Conservation (phyloP, 2,113 vertebrate genomes). For the Hydrolagus affinis region DNA sequence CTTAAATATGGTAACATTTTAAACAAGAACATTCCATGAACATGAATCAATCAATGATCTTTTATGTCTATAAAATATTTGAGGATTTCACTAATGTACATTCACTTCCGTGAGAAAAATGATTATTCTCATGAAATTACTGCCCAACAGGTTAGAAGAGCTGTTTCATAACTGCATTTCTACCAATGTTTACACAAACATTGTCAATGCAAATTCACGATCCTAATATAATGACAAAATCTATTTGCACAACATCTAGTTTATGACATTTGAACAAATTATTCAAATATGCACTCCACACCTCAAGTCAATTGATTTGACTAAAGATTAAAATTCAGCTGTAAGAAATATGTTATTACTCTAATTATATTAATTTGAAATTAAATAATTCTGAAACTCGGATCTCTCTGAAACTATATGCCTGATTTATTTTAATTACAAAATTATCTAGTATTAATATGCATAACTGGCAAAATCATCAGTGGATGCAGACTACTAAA, state of each 20-base stretch:
- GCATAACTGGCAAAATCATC: not conserved
- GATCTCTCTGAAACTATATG: slow-evolving; percentile 7
- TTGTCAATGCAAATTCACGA: not conserved
- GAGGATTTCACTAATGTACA: not conserved
- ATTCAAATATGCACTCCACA: not conserved
- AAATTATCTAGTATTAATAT: not conserved
- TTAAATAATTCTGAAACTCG: not conserved
- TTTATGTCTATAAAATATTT: slow-evolving; percentile 7
- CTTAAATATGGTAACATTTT: too few relatives aligned
- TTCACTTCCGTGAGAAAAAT: not conserved
- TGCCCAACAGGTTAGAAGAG: not conserved
- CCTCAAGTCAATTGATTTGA: not conserved
- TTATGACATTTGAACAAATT: not conserved
- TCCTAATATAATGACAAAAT: not conserved
- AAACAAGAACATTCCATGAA: too few relatives aligned
- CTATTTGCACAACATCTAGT: not conserved
- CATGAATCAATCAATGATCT: not conserved
- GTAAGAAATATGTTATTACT: not conserved
- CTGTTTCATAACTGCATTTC: not conserved
- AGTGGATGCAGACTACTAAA: not conserved
- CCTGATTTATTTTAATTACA: not conserved
- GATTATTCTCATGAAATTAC: slow-evolving; percentile 7
- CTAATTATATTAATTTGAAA: not conserved
- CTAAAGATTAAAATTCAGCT: not conserved
- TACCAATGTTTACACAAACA: not conserved